Base-by-base conservation (phyloP, 2,888 invertebrate species). In the Morpho achilles region DNA sequence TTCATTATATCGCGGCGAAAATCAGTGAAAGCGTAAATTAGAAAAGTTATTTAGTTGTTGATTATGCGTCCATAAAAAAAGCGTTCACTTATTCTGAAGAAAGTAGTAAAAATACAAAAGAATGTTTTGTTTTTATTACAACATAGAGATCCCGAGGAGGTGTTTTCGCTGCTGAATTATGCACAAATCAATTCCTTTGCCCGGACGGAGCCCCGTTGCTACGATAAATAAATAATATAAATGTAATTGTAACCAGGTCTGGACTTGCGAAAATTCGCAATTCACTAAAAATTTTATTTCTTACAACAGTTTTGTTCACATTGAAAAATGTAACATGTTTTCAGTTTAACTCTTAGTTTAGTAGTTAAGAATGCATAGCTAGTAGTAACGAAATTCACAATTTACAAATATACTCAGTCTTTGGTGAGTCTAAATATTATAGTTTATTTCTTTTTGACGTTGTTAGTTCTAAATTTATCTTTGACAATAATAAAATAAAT, bases 171-270 rank as follows among this genome's bases (percentile, higher is more conserved):
- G 79, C 76, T 89, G 87, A 90, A 89, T 89, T 88, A 90, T 90
- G 87, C 84, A 90, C 80, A 89, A 87, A 89, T 89, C 89, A 89
- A 90, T 90, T 90, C 82, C 84, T 87, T 87, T 80, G 72, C 78
- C 77, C 82, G 80, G 79, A 77, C 77, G 75, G 72, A 74, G 75
- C 74, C 73, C 69, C 75, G 74, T 71, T 77, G 74, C 77, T 74
- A 79, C 81, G 81, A 82, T 88, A 87, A 85, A 88, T 90, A 88
- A 87, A 87, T 90, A 87, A 87, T 82, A 84, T 82, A 85, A 85
- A 70, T 78, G 86, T 89, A 89, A 89, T 88, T 85, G 86, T 82
- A 81, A 81, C 66, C 57, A 68, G 64, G 64, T 67, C 71, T 74
- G 71, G 67, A 75, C 74, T 70, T 73, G 70, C 69, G 67, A 66